Evolutionary conservation across 2,797 vertebrate species (phyloP).

Genomic region (Schizothorax lantsangensis): DNA sequence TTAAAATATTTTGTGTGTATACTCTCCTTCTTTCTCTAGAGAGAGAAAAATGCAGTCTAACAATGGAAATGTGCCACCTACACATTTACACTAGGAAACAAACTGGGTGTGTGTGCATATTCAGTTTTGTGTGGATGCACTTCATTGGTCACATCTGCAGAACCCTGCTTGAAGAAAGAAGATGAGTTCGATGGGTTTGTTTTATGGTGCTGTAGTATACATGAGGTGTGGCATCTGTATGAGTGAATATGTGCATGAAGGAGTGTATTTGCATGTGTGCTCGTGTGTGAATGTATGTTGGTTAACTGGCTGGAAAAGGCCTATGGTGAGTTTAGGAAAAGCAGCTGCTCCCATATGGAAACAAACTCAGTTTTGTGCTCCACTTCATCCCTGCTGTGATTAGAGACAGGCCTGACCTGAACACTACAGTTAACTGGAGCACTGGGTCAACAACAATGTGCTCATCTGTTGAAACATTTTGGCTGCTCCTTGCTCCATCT

Average conservation of each 20-base stretch:
- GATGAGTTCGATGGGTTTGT: neutral
- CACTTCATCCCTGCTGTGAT: slow-evolving; percentile 12
- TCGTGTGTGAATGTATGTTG: slow-evolving; percentile 14
- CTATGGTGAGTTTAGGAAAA: slow-evolving; percentile 34
- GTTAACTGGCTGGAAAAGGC: slow-evolving; percentile 35
- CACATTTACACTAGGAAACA: neutral
- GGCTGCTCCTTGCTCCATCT: neutral
- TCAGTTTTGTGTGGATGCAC: neutral
- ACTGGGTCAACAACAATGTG: slow-evolving; percentile 18
- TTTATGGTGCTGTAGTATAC: neutral
- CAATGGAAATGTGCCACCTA: slow-evolving; percentile 33
- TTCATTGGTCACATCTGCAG: slow-evolving; percentile 19
- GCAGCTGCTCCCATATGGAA: slow-evolving; percentile 50
- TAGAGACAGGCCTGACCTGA: slow-evolving; percentile 3
- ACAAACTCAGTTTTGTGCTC: slow-evolving; percentile 15
- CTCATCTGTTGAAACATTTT: neutral
- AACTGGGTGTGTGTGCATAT: neutral
- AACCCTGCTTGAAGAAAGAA: neutral
- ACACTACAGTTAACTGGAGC: slow-evolving; percentile 3
- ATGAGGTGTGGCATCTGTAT: slow-evolving; percentile 16
- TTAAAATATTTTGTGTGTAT: neutral
- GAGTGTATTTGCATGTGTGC: slow-evolving; percentile 31
- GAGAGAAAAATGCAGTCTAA: slow-evolving; percentile 27
- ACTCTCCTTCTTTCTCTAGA: slow-evolving; percentile 9
- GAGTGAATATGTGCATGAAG: slow-evolving; percentile 19